Percentiles rank a stretch among this genome's conserved stretches.
Evolutionary conservation across 2,888 invertebrate species (phyloP).

Genomic region (Synergus gifuensis): DNA sequence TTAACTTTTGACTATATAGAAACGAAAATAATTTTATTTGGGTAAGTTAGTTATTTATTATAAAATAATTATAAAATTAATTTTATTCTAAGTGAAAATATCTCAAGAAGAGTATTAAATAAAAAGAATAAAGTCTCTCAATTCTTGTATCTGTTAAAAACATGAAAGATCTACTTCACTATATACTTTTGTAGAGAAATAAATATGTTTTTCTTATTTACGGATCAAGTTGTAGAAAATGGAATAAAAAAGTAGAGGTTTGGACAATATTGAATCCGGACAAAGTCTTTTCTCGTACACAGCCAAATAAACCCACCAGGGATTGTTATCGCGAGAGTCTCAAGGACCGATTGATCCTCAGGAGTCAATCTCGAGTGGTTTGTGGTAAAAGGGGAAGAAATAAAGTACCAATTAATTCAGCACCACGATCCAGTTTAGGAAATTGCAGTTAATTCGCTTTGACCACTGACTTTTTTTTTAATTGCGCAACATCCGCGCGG

Average conservation of each 20-base stretch:
- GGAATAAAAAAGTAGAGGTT: constrained; percentile 13
- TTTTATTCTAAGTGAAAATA: neutral
- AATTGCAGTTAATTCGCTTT: constrained; percentile 35
- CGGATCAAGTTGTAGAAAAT: constrained; percentile 2
- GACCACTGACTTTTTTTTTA: constrained; percentile 22
- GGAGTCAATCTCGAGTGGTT: constrained; percentile 38
- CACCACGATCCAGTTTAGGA: constrained; percentile 19
- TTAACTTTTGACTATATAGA: neutral
- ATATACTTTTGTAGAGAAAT: neutral
- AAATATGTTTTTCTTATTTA: neutral
- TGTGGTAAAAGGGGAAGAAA: constrained; percentile 32
- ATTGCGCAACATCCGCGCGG: constrained; percentile 10
- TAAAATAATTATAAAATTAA: neutral
- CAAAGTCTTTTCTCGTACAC: constrained; percentile 14
- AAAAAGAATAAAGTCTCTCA: neutral
- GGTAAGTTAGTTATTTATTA: neutral
- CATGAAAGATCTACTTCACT: no score
- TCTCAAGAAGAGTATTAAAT: neutral
- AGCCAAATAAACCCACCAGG: constrained; percentile 15
- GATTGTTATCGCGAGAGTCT: constrained; percentile 43
- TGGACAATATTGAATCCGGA: constrained; percentile 18
- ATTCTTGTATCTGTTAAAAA: no score
- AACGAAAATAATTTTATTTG: neutral
- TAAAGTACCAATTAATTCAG: constrained; percentile 40
- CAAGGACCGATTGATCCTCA: constrained; percentile 42